Conservation (phyloP, 2,888 invertebrate species). For the Chrysolina haemoptera region DNA sequence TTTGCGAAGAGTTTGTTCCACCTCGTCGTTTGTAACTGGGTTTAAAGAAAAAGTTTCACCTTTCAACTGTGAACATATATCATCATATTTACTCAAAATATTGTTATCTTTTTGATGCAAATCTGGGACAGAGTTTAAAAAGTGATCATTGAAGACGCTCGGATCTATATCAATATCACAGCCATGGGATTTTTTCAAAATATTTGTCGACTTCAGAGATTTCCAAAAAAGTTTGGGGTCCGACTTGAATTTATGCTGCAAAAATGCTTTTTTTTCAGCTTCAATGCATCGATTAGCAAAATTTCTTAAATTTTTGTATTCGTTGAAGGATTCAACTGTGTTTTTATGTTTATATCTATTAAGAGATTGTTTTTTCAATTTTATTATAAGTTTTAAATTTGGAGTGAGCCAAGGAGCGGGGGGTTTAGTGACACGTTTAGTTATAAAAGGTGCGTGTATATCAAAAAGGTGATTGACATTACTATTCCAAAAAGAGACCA, state of each 20-base stretch:
- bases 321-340: neutral
- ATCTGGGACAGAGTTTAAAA: neutral
- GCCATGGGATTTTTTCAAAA: neutral
- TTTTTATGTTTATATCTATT: neutral
- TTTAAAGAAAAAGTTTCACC: no score
- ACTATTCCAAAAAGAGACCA: neutral
- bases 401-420: neutral
- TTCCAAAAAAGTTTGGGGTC: slow-evolving; percentile 1
- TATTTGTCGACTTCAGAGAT: neutral
- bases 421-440: neutral
- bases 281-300: neutral
- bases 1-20: no score
- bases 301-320: neutral
- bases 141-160: neutral
- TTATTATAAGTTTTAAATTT: neutral
- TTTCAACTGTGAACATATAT: neutral
- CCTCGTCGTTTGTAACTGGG: no score
- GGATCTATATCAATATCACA: neutral
- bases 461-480: neutral
- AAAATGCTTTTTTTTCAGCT: neutral
- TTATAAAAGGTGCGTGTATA: neutral
- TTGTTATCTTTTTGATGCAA: neutral
- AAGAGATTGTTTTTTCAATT: neutral
- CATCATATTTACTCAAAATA: neutral
- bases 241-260: slow-evolving; percentile 1